A percentile compares a stretch with the other conserved stretches of the same genome.
phyloP scores from a whole-genome alignment of 2,797 vertebrate genomes.

The Hydrolagus colliei region DNA sequence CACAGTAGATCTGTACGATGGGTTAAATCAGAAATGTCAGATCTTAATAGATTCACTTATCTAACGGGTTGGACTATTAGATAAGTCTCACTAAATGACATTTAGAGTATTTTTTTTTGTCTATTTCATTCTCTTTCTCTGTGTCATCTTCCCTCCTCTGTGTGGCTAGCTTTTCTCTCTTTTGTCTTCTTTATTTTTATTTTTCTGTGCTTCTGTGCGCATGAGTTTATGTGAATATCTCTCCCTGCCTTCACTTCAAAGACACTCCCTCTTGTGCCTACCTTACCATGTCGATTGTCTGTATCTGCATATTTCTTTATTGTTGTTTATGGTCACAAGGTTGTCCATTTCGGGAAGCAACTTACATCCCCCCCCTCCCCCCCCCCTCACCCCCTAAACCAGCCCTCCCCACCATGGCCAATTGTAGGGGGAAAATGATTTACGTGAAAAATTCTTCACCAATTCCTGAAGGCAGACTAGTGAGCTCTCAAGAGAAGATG shows the following conservation, averaged over 20 bases:
- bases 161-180: neutral
- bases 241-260: neutral
- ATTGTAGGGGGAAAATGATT: no score
- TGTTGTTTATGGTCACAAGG: neutral
- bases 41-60: neutral
- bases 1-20: neutral
- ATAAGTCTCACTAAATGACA: neutral
- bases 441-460: no score
- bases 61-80: neutral
- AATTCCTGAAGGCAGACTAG: no score
- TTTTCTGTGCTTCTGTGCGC: neutral
- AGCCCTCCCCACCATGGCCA: no score
- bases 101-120: neutral
- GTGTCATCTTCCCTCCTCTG: neutral
- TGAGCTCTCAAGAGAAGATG: no score
- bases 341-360: neutral
- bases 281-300: neutral
- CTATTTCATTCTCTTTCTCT: neutral
- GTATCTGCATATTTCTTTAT: neutral
- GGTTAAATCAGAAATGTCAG: neutral
- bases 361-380: neutral
- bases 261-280: neutral
- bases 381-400: neutral
- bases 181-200: neutral
- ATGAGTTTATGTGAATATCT: neutral